These are phyloP conservation scores for Pseudorhiza aurosa DNA, from an alignment of 30 jellyfish, hydroid and myxozoan genomes.

Conservation along the genomic window DNA sequence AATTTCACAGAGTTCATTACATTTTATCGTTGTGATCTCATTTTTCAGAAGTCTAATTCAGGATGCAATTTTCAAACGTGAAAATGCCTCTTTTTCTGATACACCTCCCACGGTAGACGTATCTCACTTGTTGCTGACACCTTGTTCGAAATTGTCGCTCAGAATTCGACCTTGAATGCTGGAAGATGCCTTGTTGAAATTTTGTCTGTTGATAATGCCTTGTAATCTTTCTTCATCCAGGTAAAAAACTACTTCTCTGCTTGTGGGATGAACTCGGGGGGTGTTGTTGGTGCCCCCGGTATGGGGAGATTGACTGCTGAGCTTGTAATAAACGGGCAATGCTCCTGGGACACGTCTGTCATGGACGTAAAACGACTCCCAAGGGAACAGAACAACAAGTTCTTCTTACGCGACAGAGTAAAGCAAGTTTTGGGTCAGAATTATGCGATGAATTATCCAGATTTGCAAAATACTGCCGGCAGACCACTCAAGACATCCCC, in stretches of 20 bases:
- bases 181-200: too few species aligned
- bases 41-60: too few species aligned
- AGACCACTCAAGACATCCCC: constrained; percentile 80
- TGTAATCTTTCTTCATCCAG: too few species aligned
- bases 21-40: too few species aligned
- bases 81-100: too few species aligned
- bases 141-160: too few species aligned
- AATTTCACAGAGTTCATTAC: too few species aligned
- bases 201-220: too few species aligned
- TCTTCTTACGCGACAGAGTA: constrained; percentile 53
- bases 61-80: too few species aligned
- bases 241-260: constrained; percentile 80
- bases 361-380: constrained; percentile 64
- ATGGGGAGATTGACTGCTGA: constrained; percentile 79
- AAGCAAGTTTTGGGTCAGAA: constrained; percentile 29
- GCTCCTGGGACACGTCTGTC: constrained; percentile 61
- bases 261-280: constrained; percentile 86
- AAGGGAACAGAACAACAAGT: constrained; percentile 73
- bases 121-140: too few species aligned
- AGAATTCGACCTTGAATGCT: too few species aligned
- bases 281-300: constrained; percentile 78
- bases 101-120: too few species aligned
- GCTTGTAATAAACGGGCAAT: constrained; percentile 55
- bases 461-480: constrained; percentile 6
- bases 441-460: constrained; percentile 71